A percentile compares a stretch with the other conserved stretches of the same genome.
Evolutionary conservation across 1,140 invertebrate genomes (phyloP).

Genomic region (Lordiphosa collinella): DNA sequence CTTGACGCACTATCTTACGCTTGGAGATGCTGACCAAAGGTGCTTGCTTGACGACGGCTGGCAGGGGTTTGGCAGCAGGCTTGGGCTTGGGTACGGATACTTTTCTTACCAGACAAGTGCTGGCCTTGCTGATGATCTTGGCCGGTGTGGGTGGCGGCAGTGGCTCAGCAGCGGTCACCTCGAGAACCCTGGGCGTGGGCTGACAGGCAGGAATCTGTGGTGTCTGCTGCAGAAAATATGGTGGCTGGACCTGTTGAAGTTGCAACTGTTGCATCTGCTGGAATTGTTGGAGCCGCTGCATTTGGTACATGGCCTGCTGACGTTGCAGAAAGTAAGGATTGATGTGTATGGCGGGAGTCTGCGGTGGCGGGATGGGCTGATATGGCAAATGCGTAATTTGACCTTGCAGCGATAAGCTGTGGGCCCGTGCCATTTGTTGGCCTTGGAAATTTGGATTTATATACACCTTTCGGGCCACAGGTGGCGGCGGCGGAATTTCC

Average conservation of each 20-base stretch:
- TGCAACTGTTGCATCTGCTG: constrained; percentile 21
- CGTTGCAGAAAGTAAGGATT: constrained; percentile 59
- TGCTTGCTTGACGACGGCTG: constrained; percentile 9
- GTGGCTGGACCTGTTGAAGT: constrained; percentile 25
- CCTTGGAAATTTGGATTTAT: constrained; percentile 65
- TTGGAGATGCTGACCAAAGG: constrained; percentile 59
- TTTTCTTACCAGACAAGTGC: constrained; percentile 63
- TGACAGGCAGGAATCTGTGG: too few species aligned
- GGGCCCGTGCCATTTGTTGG: constrained; percentile 2
- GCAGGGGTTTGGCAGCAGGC: neutral
- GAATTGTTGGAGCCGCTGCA: neutral
- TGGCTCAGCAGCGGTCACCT: neutral
- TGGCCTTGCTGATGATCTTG: constrained; percentile 67
- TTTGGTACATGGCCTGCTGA: constrained; percentile 34
- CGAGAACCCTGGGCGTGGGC: neutral
- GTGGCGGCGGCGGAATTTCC: constrained; percentile 33
- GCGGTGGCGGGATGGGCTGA: constrained; percentile 4
- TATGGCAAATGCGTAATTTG: constrained; percentile 23
- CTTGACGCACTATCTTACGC: constrained; percentile 59
- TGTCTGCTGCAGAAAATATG: too few species aligned
- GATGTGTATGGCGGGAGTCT: constrained; percentile 56
- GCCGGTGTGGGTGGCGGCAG: constrained; percentile 24
- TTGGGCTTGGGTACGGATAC: constrained; percentile 4
- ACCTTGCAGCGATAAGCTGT: constrained; percentile 32
- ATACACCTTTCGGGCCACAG: constrained; percentile 55